Conservation (phyloP, 2,888 invertebrate species). For the Parasteatoda lunata region DNA sequence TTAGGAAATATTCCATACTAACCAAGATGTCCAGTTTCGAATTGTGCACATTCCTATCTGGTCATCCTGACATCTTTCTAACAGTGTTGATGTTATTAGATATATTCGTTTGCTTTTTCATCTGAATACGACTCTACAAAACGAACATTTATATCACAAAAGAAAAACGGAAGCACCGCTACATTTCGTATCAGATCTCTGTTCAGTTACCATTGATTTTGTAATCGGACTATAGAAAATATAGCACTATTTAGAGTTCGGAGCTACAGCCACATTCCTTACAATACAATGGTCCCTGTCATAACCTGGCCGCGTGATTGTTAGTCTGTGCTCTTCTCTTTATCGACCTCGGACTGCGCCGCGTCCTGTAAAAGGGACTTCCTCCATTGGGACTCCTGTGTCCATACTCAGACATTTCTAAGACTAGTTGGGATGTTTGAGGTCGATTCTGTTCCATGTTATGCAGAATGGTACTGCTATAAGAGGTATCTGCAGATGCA, state of each 20-base stretch:
- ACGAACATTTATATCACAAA: too few relatives aligned
- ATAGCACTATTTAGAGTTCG: not conserved
- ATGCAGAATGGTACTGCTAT: constrained; percentile 56
- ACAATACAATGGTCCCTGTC: constrained; percentile 47
- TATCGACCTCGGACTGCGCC: constrained; percentile 40
- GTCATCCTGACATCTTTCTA: too few relatives aligned
- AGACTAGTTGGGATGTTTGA: constrained; percentile 35
- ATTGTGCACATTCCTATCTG: too few relatives aligned
- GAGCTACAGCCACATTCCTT: constrained; percentile 26
- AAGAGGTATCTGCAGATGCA: constrained; percentile 56
- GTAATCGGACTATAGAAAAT: too few relatives aligned
- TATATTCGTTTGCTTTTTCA: too few relatives aligned
- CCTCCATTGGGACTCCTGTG: constrained; percentile 15
- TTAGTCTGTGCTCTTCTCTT: constrained; percentile 14
- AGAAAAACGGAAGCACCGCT: too few relatives aligned
- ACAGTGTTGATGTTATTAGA: too few relatives aligned
- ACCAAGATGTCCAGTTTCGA: too few relatives aligned
- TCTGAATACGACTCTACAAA: too few relatives aligned
- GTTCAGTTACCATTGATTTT: too few relatives aligned
- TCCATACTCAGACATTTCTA: constrained; percentile 55
- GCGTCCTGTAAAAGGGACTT: constrained; percentile 17
- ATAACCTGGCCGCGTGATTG: constrained; percentile 48
- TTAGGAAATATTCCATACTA: too few relatives aligned
- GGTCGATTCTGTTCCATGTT: constrained; percentile 27
- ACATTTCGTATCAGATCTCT: too few relatives aligned